A percentile compares a stretch with the other conserved stretches of the same genome.
Conservation (phyloP, 2,113 vertebrate species). For the Thamnaconus septentrionalis region DNA sequence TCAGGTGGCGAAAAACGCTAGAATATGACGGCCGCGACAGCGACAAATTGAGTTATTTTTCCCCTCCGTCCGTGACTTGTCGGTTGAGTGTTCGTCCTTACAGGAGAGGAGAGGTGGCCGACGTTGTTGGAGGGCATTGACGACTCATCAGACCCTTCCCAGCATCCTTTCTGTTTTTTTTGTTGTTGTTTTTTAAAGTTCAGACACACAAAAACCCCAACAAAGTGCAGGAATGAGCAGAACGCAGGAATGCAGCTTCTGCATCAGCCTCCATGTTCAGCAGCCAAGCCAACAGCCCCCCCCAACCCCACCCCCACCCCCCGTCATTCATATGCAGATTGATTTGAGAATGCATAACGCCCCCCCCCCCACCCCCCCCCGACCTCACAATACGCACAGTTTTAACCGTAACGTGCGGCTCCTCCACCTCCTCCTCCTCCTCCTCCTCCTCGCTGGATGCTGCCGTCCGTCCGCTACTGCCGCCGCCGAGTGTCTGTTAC, state of each 20-base stretch:
- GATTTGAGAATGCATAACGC: slow-evolving; percentile 52
- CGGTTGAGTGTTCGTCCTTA: no score
- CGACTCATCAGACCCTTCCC: no score
- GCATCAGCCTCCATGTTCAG: not conserved
- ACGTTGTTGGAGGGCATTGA: no score
- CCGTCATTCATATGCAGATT: slow-evolving; percentile 62
- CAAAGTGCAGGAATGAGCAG: slow-evolving; percentile 66
- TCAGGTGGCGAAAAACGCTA: slow-evolving; percentile 16
- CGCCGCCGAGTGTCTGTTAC: slow-evolving; percentile 78
- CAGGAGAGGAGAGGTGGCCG: no score
- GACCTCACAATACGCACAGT: slow-evolving; percentile 34
- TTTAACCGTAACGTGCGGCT: slow-evolving; percentile 35
- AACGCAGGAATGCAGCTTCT: slow-evolving; percentile 52
- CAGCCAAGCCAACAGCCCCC: slow-evolving; percentile 1
- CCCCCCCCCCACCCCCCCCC: slow-evolving; percentile 43
- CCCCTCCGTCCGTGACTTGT: no score
- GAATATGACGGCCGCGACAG: slow-evolving; percentile 24
- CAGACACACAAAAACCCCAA: no score
- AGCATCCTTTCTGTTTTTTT: no score
- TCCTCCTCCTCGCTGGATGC: slow-evolving; percentile 49
- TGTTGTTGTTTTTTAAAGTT: no score
- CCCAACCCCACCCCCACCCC: slow-evolving; percentile 32
- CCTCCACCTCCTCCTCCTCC: no score
- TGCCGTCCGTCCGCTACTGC: slow-evolving; percentile 68
- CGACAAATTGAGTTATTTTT: no score